Conservation (phyloP, 2,113 vertebrate genomes). For the Cyprinodon brontotheroides region DNA sequence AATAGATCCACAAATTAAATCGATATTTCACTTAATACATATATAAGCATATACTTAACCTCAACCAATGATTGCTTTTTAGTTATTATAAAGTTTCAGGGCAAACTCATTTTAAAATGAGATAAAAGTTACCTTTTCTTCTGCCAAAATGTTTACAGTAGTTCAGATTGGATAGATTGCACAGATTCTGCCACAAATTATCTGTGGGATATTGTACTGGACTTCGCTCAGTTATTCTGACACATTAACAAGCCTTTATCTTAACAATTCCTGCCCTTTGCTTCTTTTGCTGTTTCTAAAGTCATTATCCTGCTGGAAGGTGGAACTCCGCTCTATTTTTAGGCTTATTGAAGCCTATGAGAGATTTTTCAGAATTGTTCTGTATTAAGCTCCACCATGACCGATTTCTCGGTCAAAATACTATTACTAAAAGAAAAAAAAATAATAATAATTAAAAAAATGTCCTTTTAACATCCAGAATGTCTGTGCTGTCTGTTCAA, state of each 20-base stretch:
- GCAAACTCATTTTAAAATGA: too few species aligned
- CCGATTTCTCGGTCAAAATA: slow-evolving; percentile 53
- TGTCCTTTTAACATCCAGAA: slow-evolving; percentile 74
- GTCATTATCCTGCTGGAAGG: too few species aligned
- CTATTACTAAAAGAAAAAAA: slow-evolving; percentile 78
- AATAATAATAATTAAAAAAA: slow-evolving; percentile 64
- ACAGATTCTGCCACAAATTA: neutral
- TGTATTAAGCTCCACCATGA: neutral
- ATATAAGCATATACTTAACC: too few species aligned
- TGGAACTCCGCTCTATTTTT: neutral
- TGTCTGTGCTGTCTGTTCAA: slow-evolving; percentile 77
- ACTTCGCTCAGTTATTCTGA: neutral
- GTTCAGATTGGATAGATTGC: neutral
- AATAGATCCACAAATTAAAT: too few species aligned
- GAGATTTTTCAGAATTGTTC: neutral
- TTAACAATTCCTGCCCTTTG: neutral
- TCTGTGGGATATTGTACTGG: neutral
- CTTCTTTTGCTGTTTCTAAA: too few species aligned
- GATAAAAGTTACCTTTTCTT: neutral
- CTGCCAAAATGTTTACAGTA: neutral
- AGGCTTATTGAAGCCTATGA: neutral
- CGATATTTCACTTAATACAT: too few species aligned
- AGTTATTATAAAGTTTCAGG: too few species aligned
- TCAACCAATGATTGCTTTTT: too few species aligned
- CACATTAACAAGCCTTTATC: neutral